phyloP scores from a whole-genome alignment of 1,140 invertebrate genomes.

The Nephila pilipes region DNA sequence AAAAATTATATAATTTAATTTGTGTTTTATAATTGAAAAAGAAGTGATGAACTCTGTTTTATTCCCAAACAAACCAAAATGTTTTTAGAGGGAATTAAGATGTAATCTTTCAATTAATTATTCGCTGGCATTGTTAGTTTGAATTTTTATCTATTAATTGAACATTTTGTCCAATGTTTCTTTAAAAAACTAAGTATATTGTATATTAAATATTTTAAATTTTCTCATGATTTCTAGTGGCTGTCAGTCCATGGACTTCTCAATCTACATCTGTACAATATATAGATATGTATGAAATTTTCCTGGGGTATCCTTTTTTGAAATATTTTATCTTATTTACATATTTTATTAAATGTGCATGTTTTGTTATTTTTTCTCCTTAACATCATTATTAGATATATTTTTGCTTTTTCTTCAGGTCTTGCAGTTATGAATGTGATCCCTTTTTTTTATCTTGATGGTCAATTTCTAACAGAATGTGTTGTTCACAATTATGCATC shows the following conservation, averaged over 20 bases:
- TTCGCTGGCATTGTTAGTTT: too few relatives aligned
- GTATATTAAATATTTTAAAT: background rate
- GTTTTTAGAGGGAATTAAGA: too few relatives aligned
- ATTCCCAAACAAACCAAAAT: too few relatives aligned
- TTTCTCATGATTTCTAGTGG: background rate
- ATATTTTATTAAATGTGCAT: background rate
- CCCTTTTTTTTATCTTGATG: constrained; percentile 36
- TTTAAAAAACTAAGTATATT: too few relatives aligned
- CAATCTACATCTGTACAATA: background rate
- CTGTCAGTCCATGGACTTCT: background rate
- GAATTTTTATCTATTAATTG: too few relatives aligned
- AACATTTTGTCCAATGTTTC: too few relatives aligned
- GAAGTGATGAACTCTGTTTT: too few relatives aligned
- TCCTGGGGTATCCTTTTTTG: constrained; percentile 39
- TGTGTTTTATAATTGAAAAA: too few relatives aligned
- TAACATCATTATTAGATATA: constrained; percentile 27
- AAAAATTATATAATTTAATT: too few relatives aligned
- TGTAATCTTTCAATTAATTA: too few relatives aligned
- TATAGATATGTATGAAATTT: background rate
- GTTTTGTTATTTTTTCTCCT: background rate
- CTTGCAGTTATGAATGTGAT: constrained; percentile 39
- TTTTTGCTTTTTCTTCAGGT: background rate
- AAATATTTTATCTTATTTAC: background rate
- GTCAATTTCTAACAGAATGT: background rate
- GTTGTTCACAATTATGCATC: background rate